Percentiles rank a stretch among this genome's conserved stretches.
Conservation (phyloP, 2,797 vertebrate species). For the Cryptoprocta ferox region DNA sequence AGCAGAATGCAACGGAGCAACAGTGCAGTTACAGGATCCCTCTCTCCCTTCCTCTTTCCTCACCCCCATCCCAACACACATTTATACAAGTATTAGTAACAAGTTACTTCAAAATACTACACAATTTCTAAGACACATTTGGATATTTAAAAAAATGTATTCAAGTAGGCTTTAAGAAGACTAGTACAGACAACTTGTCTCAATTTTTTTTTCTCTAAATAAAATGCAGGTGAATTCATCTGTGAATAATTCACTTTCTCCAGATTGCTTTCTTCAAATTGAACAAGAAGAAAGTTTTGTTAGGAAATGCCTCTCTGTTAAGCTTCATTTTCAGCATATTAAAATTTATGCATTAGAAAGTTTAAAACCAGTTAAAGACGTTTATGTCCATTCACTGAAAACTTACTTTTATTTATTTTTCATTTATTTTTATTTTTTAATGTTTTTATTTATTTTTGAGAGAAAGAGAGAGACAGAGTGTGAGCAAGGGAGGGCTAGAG, state of each 20-base stretch:
- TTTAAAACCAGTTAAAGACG: not conserved
- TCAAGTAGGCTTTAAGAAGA: not conserved
- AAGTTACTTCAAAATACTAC: not conserved
- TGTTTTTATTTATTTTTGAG: too few relatives aligned
- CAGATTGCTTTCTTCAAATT: not conserved
- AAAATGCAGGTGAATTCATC: conserved; percentile 52
- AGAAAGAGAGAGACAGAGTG: too few relatives aligned
- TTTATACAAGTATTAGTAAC: conserved; percentile 37
- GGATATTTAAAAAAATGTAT: not conserved
- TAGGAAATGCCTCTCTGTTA: not conserved
- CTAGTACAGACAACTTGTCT: not conserved
- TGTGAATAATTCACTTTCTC: conserved; percentile 22
- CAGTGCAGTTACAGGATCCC: not conserved
- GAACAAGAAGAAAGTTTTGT: not conserved
- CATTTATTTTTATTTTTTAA: too few relatives aligned
- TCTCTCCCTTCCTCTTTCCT: not conserved
- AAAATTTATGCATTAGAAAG: not conserved
- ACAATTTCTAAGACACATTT: conserved; percentile 1
- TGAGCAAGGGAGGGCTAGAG: too few relatives aligned
- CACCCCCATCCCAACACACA: not conserved
- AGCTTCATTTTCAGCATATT: not conserved
- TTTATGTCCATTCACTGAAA: conserved; percentile 16
- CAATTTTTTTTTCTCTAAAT: not conserved
- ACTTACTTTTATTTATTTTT: not conserved
- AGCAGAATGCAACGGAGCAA: not conserved